These are phyloP conservation scores for Anguilla pacifica DNA, from an alignment of 2,797 vertebrate genomes.

Conservation along the genomic window DNA sequence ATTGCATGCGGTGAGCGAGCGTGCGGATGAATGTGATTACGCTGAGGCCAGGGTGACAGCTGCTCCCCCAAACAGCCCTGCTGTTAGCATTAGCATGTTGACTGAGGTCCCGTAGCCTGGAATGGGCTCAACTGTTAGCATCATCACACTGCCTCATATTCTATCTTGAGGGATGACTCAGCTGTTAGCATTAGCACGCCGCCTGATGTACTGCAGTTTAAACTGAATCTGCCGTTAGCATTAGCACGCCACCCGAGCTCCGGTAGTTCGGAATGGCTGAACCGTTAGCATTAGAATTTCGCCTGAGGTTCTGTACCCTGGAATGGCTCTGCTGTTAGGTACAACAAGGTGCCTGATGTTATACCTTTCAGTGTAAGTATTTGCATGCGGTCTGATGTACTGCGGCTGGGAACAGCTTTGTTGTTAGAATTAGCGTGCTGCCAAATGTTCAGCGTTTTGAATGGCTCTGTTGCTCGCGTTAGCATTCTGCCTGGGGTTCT, in stretches of 20 bases:
- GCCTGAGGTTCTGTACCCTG: not conserved
- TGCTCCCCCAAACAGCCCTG: not conserved
- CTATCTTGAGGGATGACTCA: not conserved
- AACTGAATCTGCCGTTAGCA: not conserved
- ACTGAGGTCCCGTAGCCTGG: not conserved
- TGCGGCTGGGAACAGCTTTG: not conserved
- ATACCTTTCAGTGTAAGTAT: not conserved
- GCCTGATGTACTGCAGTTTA: not conserved
- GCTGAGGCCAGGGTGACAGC: not conserved
- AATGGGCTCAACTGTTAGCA: not conserved
- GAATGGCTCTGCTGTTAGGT: not conserved
- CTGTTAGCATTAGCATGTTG: not conserved
- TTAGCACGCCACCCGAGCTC: not conserved
- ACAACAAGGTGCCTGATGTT: not conserved
- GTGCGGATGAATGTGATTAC: constrained; percentile 5
- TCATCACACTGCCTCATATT: not conserved
- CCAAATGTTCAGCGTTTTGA: not conserved
- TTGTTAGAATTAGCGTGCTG: not conserved
- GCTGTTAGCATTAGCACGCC: not conserved
- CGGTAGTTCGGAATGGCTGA: not conserved
- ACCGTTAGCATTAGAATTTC: not conserved
- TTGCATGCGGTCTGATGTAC: not conserved
- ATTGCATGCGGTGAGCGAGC: constrained; percentile 35
- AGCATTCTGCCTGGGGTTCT: not conserved
- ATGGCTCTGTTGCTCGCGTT: not conserved